These are phyloP conservation scores for Ceratina australensis DNA, from an alignment of 1,140 invertebrate species.

Conservation along the genomic window DNA sequence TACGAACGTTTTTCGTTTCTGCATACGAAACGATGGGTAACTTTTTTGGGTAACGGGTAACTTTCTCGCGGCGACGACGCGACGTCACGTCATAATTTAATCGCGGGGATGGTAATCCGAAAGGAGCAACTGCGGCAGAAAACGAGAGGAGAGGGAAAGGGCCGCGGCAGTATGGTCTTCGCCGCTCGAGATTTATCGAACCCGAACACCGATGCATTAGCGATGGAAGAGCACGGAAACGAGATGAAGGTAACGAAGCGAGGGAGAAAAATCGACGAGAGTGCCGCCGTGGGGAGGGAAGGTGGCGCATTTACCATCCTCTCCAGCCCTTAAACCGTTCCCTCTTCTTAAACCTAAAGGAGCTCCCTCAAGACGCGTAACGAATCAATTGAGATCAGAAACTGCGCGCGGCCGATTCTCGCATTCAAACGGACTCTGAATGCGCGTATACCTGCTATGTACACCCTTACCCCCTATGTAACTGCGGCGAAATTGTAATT, in stretches of 20 bases:
- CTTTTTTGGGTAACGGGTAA: too few species aligned
- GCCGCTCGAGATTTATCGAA: constrained; percentile 66
- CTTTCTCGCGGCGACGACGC: background rate
- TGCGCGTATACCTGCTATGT: background rate
- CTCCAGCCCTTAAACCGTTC: constrained; percentile 44
- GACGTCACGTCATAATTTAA: constrained; percentile 67
- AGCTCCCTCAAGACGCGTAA: constrained; percentile 64
- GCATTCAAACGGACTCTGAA: background rate
- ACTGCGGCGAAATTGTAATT: constrained; percentile 1
- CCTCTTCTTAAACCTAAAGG: constrained; percentile 34
- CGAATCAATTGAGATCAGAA: constrained; percentile 72
- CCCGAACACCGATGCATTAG: constrained; percentile 70
- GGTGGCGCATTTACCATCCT: constrained; percentile 20
- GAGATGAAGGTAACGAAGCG: constrained; percentile 68
- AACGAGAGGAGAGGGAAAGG: constrained; percentile 28
- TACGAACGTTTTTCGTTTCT: too few species aligned
- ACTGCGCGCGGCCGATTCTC: background rate
- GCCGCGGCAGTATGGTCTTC: constrained; percentile 52
- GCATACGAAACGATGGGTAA: too few species aligned
- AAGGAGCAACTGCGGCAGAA: constrained; percentile 41
- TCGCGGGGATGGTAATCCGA: constrained; percentile 58
- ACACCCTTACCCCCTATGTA: background rate
- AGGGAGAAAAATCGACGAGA: constrained; percentile 61
- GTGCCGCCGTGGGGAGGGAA: constrained; percentile 16
- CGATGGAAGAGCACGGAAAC: constrained; percentile 66